A percentile compares a stretch with the other conserved stretches of the same genome.
Conservation (phyloP, 1,140 invertebrate genomes). For the Eufriesea mexicana region DNA sequence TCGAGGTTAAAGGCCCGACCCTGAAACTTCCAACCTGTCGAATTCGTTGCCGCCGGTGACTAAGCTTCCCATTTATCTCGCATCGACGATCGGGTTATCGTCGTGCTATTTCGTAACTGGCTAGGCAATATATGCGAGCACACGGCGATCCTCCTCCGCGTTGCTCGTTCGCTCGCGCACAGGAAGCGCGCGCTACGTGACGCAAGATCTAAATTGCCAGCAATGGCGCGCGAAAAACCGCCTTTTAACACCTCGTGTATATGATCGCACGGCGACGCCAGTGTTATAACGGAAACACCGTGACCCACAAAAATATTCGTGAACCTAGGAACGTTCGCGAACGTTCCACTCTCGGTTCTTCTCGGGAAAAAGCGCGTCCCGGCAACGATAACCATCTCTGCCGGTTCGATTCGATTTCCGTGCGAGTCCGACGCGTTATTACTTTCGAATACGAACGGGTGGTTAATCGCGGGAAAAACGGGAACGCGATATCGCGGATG, state of each 20-base stretch:
- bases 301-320: conserved; percentile 25
- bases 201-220: conserved; percentile 33
- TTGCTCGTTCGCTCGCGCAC: not conserved
- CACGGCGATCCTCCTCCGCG: not conserved
- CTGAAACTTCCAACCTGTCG: conserved; percentile 33
- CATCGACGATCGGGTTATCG: conserved; percentile 16
- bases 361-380: no score
- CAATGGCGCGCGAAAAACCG: not conserved
- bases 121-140: not conserved
- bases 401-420: not conserved
- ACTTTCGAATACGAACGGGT: not conserved
- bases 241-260: conserved; percentile 4
- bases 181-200: conserved; percentile 33
- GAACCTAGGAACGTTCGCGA: not conserved
- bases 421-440: no score
- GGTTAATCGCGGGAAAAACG: not conserved
- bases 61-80: conserved; percentile 21
- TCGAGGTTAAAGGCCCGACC: conserved; percentile 57
- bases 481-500: not conserved
- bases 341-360: not conserved
- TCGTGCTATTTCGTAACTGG: conserved; percentile 37
- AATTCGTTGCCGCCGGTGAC: conserved; percentile 36
- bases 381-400: not conserved
- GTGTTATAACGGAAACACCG: conserved; percentile 32
- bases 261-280: not conserved